These are phyloP conservation scores for Hafferia zeledoni DNA, from an alignment of 2,797 vertebrate species.

Conservation along the genomic window DNA sequence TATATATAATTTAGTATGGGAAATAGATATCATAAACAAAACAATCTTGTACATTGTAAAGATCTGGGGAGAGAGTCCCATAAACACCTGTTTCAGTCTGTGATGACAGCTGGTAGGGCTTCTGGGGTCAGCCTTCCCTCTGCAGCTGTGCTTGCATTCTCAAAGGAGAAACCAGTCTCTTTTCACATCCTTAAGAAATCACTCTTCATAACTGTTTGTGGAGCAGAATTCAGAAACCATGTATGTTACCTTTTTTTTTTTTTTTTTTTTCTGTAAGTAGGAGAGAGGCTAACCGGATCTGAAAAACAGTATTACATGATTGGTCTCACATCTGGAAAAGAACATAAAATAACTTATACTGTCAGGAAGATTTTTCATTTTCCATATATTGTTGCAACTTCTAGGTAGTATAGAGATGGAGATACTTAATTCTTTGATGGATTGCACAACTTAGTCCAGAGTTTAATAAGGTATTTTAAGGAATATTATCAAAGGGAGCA, in stretches of 20 bases:
- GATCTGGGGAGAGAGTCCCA: slow-evolving; percentile 17
- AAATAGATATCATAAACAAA: slow-evolving; percentile 42
- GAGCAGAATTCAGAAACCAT: slow-evolving; percentile 39
- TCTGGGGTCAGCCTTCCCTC: slow-evolving; percentile 29
- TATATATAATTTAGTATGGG: background rate
- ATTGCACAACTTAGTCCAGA: background rate
- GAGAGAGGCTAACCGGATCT: background rate
- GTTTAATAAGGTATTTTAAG: background rate
- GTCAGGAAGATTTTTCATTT: slow-evolving; percentile 20
- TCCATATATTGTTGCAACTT: slow-evolving; percentile 30
- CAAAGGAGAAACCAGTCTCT: background rate
- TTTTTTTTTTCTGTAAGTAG: background rate
- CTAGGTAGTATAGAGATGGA: background rate
- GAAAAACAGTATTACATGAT: slow-evolving; percentile 28
- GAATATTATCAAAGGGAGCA: background rate
- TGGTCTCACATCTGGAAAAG: slow-evolving; percentile 16
- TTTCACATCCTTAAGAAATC: slow-evolving; percentile 61
- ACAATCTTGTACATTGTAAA: slow-evolving; percentile 31
- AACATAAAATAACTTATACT: background rate
- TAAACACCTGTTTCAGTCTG: slow-evolving; percentile 73
- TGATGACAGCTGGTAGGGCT: slow-evolving; percentile 66
- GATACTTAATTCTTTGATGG: background rate
- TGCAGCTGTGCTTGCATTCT: slow-evolving; percentile 74
- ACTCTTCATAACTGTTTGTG: slow-evolving; percentile 30
- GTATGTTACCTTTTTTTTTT: background rate